Conservation (phyloP, 2,797 vertebrate genomes). For the Gobio occitaniae region DNA sequence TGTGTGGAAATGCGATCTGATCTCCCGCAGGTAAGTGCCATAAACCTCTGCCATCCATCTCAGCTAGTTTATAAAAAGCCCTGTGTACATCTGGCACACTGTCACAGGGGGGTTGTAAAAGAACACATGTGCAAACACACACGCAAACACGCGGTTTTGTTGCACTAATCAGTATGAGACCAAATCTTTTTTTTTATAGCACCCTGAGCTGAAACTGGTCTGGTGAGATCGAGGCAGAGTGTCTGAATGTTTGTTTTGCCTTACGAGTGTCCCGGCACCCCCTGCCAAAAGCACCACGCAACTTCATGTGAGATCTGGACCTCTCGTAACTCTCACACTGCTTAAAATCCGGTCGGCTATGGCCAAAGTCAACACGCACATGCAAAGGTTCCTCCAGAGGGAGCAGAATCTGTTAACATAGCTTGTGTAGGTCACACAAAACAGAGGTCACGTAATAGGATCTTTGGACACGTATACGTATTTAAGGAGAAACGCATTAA, state of each 20-base stretch:
- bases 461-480: slow-evolving; percentile 19
- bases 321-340: slow-evolving; percentile 45
- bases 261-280: slow-evolving; percentile 56
- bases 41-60: slow-evolving; percentile 81
- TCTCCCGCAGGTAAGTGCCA: slow-evolving; percentile 72
- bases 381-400: slow-evolving; percentile 31
- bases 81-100: slow-evolving; percentile 79
- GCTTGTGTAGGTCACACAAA: slow-evolving; percentile 11
- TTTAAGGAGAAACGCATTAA: slow-evolving; percentile 33
- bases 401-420: slow-evolving; percentile 25
- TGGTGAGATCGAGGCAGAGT: slow-evolving; percentile 67
- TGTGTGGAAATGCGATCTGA: slow-evolving; percentile 50
- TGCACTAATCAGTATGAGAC: slow-evolving; percentile 84
- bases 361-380: slow-evolving; percentile 55
- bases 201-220: slow-evolving; percentile 31
- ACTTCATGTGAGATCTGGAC: slow-evolving; percentile 53
- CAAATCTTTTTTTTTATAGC: slow-evolving; percentile 77
- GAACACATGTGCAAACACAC: slow-evolving; percentile 44
- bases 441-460: slow-evolving; percentile 35
- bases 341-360: slow-evolving; percentile 18
- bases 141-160: slow-evolving; percentile 23
- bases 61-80: slow-evolving; percentile 88
- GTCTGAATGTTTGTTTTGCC: slow-evolving; percentile 77
- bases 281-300: slow-evolving; percentile 47
- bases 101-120: slow-evolving; percentile 73